Base-by-base conservation (phyloP, 2,113 vertebrate species). In the Monarcha castaneiventris region DNA sequence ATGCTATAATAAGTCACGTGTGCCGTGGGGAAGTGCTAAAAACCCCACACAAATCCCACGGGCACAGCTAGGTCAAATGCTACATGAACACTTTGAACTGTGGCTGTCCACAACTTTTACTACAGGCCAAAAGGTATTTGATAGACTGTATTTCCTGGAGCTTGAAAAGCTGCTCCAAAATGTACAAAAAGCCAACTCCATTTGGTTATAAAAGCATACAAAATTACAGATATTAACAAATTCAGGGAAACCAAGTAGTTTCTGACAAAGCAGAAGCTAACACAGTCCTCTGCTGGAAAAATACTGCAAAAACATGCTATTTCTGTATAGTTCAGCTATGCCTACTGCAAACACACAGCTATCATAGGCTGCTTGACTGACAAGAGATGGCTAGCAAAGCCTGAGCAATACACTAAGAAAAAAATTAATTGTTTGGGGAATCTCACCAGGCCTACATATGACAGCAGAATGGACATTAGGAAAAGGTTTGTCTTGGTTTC, bases 241-340 rank as follows among this genome's bases (percentile, higher is more conserved):
- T 67, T 44, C 55, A 67, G 35, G 48, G 63, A 30, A 86, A 77
- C 13, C 3, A 44, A 91, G 22, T 26, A 13, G 35, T 30, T 92
- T 52, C 84, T 84, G 56, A 87, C 25, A 79, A 43, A 94, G 82
- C 54, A 90, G 94, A 90, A 90, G 92, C 82, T 78, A 87, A 97
- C 93, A 92, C 80, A 72, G 84, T 95, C 96, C 95, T 49, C 94
- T 95, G 77, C 84, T 95, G 95, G 93, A 93, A 95, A 89, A 92
- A 64, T 10, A 63, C 7, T 76, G 91, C 55, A 81, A 96, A 84
- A 91, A 56, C 93, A 92, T 18, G 48, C 16, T 35, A 22, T 43
- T 90, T 80, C 86, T 88, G 16, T 71, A 59, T 15, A 19, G 11
- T 14, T 91, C 13, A 13, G 37, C 23, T 48, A 11, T 3, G 25